Evolutionary conservation across 1,140 invertebrate species (phyloP), one percentile per base, ranked within the genome.

Genomic region (Prorops nasuta): DNA sequence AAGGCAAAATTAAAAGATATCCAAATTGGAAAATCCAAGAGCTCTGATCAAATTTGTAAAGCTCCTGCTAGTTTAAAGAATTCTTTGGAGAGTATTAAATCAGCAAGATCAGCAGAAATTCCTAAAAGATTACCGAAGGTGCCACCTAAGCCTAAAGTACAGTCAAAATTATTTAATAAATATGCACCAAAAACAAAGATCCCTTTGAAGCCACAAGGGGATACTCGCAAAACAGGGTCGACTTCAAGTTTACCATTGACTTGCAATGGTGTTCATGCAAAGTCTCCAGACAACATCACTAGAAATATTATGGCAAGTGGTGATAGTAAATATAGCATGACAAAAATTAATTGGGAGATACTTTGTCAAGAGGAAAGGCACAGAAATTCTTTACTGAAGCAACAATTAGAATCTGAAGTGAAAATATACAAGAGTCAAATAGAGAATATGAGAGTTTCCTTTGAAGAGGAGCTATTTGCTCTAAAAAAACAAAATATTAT

Each of bases 401-500:
- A 69, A 17, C 72, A 75, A 37, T 45, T 77, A 1, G 72, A 78
- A 17, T 50, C 70, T 0, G 74, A 77, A 49, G 64, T 58, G 4
- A 68, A 70, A 22, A 45, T 63, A 6, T 75, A 77, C 43, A 78
- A 73, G 19, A 58, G 48, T 3, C 71, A 72, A 48, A 73, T 78
- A 4, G 67, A 74, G 40, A 66, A 60, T 6, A 71, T 73, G 60
- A 60, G 69, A 20, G 44, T 61, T 7, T 63, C 67, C 1, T 72
- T 75, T n/a, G 76, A 78, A 34, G 66, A 72, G 41, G 74, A 78
- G 49, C 32, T 76, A 6, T 77, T 76, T 46, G 44, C 64, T 1
- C 20, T 77, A 0, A 78, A 74, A 31, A 78, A 74, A 12, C 72
- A 76, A 22, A 78, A 76, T 38, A 76, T 78, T 7, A 55, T 76